A percentile compares a stretch with the other conserved stretches of the same genome.
These are phyloP conservation scores for Oryzias sinensis DNA, from an alignment of 2,797 vertebrate species.

Conservation along the genomic window DNA sequence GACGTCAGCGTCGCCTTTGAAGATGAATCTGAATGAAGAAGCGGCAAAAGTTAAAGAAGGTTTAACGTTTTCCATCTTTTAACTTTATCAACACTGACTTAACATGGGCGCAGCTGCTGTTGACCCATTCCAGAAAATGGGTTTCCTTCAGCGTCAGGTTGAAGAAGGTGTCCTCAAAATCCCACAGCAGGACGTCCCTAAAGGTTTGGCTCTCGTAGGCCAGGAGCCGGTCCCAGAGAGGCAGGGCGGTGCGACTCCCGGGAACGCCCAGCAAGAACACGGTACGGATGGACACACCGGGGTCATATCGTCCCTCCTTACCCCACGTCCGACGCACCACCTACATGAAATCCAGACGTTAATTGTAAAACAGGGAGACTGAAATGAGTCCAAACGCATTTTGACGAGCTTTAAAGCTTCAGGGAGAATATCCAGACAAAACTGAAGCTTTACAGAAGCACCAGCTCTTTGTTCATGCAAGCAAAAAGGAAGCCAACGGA, in stretches of 20 bases:
- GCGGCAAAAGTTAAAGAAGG: neutral
- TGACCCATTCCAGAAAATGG: constrained; percentile 93
- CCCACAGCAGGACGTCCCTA: constrained; percentile 91
- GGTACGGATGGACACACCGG: constrained; percentile 80
- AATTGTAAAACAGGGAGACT: too few relatives aligned
- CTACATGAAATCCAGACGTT: constrained; percentile 22
- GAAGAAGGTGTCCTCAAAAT: constrained; percentile 96
- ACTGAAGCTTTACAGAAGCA: too few relatives aligned
- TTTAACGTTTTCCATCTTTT: neutral
- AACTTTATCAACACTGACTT: constrained; percentile 33
- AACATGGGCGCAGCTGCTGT: constrained; percentile 81
- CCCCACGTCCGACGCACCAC: constrained; percentile 96
- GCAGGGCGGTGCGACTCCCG: constrained; percentile 72
- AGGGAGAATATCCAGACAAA: too few relatives aligned
- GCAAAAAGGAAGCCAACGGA: too few relatives aligned
- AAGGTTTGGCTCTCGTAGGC: constrained; percentile 86
- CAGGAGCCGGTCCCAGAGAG: constrained; percentile 87
- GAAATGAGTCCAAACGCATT: too few relatives aligned
- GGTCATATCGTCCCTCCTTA: constrained; percentile 77
- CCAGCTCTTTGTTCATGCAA: too few relatives aligned
- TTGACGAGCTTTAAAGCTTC: too few relatives aligned
- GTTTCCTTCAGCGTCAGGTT: constrained; percentile 98
- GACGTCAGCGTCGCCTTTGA: constrained; percentile 93
- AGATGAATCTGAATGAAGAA: constrained; percentile 80
- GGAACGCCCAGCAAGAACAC: constrained; percentile 92